Percentiles rank a stretch among this genome's conserved stretches.
phyloP scores from a whole-genome alignment of 2,888 invertebrate species.

The Boloria euphrosyne region DNA sequence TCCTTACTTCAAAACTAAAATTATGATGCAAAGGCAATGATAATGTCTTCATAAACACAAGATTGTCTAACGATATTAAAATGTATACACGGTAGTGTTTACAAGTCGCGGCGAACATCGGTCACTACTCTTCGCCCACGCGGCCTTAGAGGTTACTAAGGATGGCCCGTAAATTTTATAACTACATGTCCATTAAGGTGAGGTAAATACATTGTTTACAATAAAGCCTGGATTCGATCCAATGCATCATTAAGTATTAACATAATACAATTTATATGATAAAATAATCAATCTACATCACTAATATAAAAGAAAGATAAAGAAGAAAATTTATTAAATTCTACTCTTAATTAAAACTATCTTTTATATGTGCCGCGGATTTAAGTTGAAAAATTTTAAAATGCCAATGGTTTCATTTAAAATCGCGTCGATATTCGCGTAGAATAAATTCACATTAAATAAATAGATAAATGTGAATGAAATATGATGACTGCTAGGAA shows the following conservation, averaged over 20 bases:
- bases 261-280: background rate
- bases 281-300: background rate
- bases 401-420: too few relatives aligned
- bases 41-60: background rate
- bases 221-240: background rate
- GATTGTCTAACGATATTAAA: constrained; percentile 7
- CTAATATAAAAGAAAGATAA: background rate
- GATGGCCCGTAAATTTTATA: constrained; percentile 12
- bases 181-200: background rate
- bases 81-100: constrained; percentile 11
- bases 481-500: too few relatives aligned
- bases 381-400: too few relatives aligned
- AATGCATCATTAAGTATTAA: background rate
- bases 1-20: too few relatives aligned
- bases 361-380: too few relatives aligned
- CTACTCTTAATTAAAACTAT: too few relatives aligned
- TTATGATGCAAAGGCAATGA: too few relatives aligned
- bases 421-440: too few relatives aligned
- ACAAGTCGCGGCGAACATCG: constrained; percentile 24
- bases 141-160: constrained; percentile 20
- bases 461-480: too few relatives aligned
- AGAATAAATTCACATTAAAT: too few relatives aligned
- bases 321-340: too few relatives aligned
- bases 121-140: constrained; percentile 28
- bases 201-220: background rate